Percentiles rank a stretch among this genome's conserved stretches.
These are phyloP conservation scores for Antennarius striatus DNA, from an alignment of 2,113 vertebrate species.

Conservation along the genomic window DNA sequence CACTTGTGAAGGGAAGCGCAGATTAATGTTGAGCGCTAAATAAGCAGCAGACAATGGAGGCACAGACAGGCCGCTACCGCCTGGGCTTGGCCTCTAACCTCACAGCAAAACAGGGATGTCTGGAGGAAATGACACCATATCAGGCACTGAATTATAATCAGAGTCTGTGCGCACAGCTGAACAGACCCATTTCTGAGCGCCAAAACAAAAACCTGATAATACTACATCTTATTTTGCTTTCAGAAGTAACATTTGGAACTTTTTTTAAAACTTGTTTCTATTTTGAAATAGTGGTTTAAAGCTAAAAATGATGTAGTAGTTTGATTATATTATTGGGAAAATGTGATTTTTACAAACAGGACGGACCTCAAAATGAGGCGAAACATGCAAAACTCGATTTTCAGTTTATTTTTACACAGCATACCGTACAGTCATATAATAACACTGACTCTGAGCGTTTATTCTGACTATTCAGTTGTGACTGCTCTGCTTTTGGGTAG, in stretches of 20 bases:
- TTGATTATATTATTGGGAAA: not conserved
- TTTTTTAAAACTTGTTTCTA: not conserved
- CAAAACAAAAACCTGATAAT: not conserved
- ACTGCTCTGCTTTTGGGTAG: conserved; percentile 14
- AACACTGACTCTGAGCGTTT: too few species aligned
- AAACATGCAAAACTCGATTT: not conserved
- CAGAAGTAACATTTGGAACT: not conserved
- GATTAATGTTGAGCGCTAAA: conserved; percentile 68
- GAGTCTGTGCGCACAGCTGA: conserved; percentile 29
- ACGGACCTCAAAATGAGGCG: too few species aligned
- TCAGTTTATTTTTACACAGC: conserved; percentile 26
- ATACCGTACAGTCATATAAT: not conserved
- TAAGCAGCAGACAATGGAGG: conserved; percentile 67
- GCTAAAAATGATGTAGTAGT: not conserved
- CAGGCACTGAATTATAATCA: conserved; percentile 60
- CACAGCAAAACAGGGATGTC: conserved; percentile 58
- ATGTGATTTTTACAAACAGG: not conserved
- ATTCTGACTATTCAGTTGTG: not conserved
- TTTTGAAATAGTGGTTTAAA: not conserved
- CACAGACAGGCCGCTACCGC: conserved; percentile 62
- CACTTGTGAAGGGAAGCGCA: conserved; percentile 59
- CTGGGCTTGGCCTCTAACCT: conserved; percentile 72
- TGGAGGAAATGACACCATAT: conserved; percentile 68
- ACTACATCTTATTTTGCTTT: not conserved
- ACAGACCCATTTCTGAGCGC: conserved; percentile 3